These are phyloP conservation scores for Lepus timidus DNA, from an alignment of 2,113 vertebrate genomes.

Conservation along the genomic window DNA sequence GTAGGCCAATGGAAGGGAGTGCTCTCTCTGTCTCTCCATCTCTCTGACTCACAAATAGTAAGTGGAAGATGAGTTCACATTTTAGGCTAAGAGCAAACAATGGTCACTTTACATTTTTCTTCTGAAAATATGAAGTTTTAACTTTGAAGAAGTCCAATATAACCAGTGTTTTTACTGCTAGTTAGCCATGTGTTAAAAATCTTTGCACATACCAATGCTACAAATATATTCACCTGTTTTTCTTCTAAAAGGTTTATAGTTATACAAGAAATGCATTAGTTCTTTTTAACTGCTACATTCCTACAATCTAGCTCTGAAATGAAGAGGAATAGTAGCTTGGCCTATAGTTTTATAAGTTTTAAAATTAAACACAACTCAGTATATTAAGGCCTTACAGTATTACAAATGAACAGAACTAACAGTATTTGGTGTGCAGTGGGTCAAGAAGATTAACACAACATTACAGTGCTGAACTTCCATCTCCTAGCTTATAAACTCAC, in stretches of 20 bases:
- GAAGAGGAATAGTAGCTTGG: background rate
- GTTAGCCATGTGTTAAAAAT: background rate
- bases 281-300: constrained; percentile 6
- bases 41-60: background rate
- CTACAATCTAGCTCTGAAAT: constrained; percentile 44
- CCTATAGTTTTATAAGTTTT: background rate
- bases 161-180: background rate
- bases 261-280: constrained; percentile 45
- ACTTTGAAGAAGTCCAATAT: background rate
- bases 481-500: background rate
- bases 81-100: background rate
- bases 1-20: no score
- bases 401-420: constrained; percentile 12
- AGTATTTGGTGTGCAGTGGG: background rate
- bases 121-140: background rate
- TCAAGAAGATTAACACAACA: background rate
- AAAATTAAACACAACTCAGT: constrained; percentile 30
- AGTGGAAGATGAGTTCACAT: background rate
- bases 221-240: background rate
- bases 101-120: background rate
- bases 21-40: no score
- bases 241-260: background rate
- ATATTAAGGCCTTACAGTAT: background rate
- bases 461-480: background rate
- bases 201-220: background rate